Evolutionary conservation across 2,113 vertebrate species (phyloP), one percentile per base, ranked within the genome.

Genomic region (Saccopteryx bilineata): DNA sequence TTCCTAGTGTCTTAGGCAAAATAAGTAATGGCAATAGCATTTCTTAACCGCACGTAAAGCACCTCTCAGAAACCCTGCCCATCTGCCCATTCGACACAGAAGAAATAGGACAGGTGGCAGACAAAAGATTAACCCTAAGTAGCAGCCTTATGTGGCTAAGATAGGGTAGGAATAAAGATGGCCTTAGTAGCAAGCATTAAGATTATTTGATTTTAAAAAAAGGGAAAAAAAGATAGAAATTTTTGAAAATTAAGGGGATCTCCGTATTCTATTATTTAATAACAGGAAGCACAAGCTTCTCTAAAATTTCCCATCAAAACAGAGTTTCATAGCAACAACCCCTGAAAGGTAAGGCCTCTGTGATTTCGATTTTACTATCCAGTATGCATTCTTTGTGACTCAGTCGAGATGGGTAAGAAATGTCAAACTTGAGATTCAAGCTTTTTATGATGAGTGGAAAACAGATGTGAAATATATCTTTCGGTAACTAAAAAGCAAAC

Each of bases 181-280:
- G 46, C 54, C n/a, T 39, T 65, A 56, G 52, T 69, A 76, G 80
- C 84, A 93, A 93, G 71, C 91, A 63, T 60, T 61, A 48, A 81
- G 71, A 76, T 66, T 69, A 78, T 9, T 83, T 96, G 60, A n/a
- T 94, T 94, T 39, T 39, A 3, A 3, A 39, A 56, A 56, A 54
- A 54, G 14, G 54, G 14, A 54, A 54, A 54, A 54, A 39, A 39
- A 39, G 39, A 39, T 39, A 39, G 39, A 39, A 18, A n/a, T 28
- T 12, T 88, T 52, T 95, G 31, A 83, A 98, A 95, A 94, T 28
- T 56, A 98, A 96, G 97, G 97, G 97, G 95, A 97, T 97, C 94
- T 97, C 97, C 97, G 86, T 91, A 83, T 61, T 96, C 93, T 94
- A 87, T 94, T 79, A 92, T 83, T 96, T 96, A 97, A 96, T 71